Evolutionary conservation across 2,797 vertebrate genomes (phyloP), one percentile per base, ranked within the genome.

Genomic region (Prionace glauca): DNA sequence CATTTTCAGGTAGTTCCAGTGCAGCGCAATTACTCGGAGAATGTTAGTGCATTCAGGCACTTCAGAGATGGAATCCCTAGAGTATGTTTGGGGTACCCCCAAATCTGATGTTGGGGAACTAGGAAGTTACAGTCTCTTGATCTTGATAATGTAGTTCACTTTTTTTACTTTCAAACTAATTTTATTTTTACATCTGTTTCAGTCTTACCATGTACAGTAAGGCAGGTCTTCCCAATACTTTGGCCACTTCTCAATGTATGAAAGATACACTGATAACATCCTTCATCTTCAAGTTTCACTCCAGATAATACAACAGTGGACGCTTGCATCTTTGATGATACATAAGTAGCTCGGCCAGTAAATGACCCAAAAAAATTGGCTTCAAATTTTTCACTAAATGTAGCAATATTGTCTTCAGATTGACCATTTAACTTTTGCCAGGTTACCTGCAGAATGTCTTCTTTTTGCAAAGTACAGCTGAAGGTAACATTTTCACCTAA

Each of bases 231-330:
- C 95, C 94, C 96, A 29, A 81, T 96, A 32, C 96, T 95, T 71
- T 95, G 96, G 1, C 96, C 96, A 0, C 71, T 0, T 60, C 0
- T 32, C 77, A 97, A 97, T 22, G 95, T 84, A 0, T 94, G 97
- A 96, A 97, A 97, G 62, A 97, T 72, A 96, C 97, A 97, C 77
- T 96, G 97, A 95, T 97, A 97, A 95, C 95, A 96, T 50, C 96
- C 96, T 96, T 97, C 96, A 95, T 97, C 96, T 65, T 97, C 96
- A 4, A 97, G 71, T 0, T 95, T 97, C 86, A 97, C 95, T 62
- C 96, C 96, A 62, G 41, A 95, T 0, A 97, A 95, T 18, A 60
- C 96, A 77, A 97, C 96, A 87, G 96, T 96, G 26, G 97, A 97
- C 0, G 14, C 65, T n/a, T 67, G 96, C 50, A 96, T 26, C 3